Percentiles rank a stretch among this genome's conserved stretches.
phyloP scores from a whole-genome alignment of 2,113 vertebrate genomes.

The Holacanthus passer region DNA sequence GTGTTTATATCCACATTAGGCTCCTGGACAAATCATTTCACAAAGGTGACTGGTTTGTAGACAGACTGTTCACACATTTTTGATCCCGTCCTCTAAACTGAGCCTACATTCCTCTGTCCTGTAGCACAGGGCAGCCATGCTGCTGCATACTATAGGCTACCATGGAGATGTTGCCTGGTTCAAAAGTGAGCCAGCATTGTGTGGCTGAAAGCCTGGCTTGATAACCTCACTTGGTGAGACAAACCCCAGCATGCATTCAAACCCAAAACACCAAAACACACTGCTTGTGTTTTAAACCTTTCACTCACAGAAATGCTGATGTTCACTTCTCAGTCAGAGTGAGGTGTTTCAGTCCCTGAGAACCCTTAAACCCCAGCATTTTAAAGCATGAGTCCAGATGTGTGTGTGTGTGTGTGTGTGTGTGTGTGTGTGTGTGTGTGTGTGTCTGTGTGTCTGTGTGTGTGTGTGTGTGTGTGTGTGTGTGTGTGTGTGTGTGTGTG shows the following conservation, averaged over 20 bases:
- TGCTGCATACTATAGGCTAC: conserved; percentile 52
- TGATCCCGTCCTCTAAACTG: neutral
- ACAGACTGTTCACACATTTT: conserved; percentile 1
- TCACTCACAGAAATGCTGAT: conserved; percentile 36
- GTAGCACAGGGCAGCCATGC: conserved; percentile 2
- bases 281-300: conserved; percentile 37
- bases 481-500: too few relatives aligned
- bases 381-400: conserved; percentile 36
- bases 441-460: neutral
- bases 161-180: conserved; percentile 46
- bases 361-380: conserved; percentile 34
- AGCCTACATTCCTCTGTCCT: too few relatives aligned
- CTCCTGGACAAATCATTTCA: conserved; percentile 10
- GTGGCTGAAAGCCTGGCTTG: conserved; percentile 24
- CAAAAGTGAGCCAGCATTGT: conserved; percentile 20
- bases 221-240: conserved; percentile 23
- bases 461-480: too few relatives aligned
- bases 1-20: neutral
- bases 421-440: neutral
- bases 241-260: conserved; percentile 34
- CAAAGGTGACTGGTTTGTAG: conserved; percentile 10
- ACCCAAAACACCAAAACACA: conserved; percentile 18
- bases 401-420: conserved; percentile 14
- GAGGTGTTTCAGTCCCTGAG: conserved; percentile 36
- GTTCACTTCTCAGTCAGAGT: conserved; percentile 60